phyloP scores from a whole-genome alignment of 2,888 invertebrate genomes.

The Reticulitermes lucifugus region DNA sequence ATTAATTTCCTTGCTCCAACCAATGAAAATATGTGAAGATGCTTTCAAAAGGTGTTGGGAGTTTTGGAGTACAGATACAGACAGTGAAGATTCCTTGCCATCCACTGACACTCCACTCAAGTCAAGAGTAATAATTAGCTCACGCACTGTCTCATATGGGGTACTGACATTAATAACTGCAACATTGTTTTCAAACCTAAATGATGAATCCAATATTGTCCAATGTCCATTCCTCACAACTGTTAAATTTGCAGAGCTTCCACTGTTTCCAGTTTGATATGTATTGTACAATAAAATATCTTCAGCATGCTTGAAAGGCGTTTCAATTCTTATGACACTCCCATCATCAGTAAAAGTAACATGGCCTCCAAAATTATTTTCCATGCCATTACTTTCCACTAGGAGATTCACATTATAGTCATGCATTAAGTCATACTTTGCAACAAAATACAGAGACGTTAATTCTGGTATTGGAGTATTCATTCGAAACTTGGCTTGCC shows the following conservation, averaged over 20 bases:
- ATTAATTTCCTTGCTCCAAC: constrained; percentile 13
- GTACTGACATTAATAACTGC: constrained; percentile 16
- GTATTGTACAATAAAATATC: neutral
- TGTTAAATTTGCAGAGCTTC: constrained; percentile 14
- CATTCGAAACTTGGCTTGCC: constrained; percentile 28
- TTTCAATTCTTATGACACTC: constrained; percentile 50
- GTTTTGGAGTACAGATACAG: constrained; percentile 20
- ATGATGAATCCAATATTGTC: constrained; percentile 16
- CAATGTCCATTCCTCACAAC: neutral
- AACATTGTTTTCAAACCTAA: constrained; percentile 14
- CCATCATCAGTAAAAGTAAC: constrained; percentile 45
- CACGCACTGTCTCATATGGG: neutral
- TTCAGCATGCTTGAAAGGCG: constrained; percentile 49
- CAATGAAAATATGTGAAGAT: constrained; percentile 5
- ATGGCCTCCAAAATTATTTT: constrained; percentile 52
- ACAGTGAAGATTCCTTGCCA: constrained; percentile 3
- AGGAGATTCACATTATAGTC: constrained; percentile 50
- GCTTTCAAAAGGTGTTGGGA: constrained; percentile 11
- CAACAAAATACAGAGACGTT: constrained; percentile 33
- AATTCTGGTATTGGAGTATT: constrained; percentile 42
- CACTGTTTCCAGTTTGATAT: constrained; percentile 4
- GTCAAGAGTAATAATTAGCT: neutral
- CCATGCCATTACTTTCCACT: constrained; percentile 48
- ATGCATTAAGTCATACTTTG: constrained; percentile 53
- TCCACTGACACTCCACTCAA: neutral